Evolutionary conservation across 2,888 invertebrate genomes (phyloP), one percentile per base, ranked within the genome.

Genomic region (Calliscelio sp.): DNA sequence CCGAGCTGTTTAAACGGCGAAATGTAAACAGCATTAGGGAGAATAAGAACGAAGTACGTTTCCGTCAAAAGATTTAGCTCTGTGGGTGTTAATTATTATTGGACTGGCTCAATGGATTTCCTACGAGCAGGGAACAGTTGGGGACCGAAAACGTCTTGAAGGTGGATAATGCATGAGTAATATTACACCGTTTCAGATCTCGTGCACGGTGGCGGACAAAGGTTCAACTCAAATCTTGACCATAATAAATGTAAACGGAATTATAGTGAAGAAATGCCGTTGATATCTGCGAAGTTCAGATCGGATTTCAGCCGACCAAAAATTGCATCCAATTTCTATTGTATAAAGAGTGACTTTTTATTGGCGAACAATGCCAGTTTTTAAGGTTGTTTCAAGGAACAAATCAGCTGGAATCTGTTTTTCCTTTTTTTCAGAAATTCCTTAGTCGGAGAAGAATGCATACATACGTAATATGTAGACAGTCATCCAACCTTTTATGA

Each of bases 51-150:
- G 81, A 28, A 49, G 70, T 51, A 61, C 68, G 44, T 74, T 61
- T 81, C 41, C 55, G 63, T 71, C 49, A 82, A 73, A 71, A 22
- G 66, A n/a, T n/a, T n/a, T n/a, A n/a, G 18, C 66, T 66, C 77
- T 59, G 73, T 73, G 77, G 82, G 82, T 78, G 77, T 82, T 78
- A 81, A 81, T 81, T 81, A n/a, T n/a, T n/a, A 82, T 82, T 75
- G 59, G 73, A 44, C 57, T 22, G 24, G 22, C 32, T 77, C 71
- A 57, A 77, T 32, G 59, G 71, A 70, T 55, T 70, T 77, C 71
- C 75, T 44, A n/a, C n/a, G n/a, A n/a, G 63, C 32, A 44, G 18
- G 55, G 59, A 82, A 73, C 77, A 38, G 63, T 70, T 63, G 57
- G 71, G 57, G 57, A 41, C 57, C 71, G 57, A 68, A n/a, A 35